These are phyloP conservation scores for Echiichthys vipera DNA, from an alignment of 2,797 vertebrate species.

Conservation along the genomic window DNA sequence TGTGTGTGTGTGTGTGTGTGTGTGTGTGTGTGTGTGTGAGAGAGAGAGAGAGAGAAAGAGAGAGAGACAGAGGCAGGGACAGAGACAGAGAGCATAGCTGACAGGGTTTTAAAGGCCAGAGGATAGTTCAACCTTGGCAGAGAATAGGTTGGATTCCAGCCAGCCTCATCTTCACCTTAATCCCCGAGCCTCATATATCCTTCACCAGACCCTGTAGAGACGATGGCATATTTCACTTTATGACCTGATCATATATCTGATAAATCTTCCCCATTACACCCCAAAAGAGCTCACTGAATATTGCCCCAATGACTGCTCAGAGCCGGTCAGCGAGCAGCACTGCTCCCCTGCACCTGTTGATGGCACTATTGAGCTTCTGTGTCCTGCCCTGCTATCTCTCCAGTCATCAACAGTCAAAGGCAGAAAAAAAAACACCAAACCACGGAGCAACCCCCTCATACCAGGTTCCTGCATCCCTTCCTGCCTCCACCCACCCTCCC, in stretches of 20 bases:
- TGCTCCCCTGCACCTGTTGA: conserved; percentile 61
- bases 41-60: background rate
- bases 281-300: conserved; percentile 54
- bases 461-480: conserved; percentile 41
- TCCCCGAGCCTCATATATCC: conserved; percentile 66
- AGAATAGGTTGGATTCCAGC: conserved; percentile 70
- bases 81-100: conserved; percentile 39
- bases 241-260: conserved; percentile 72
- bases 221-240: conserved; percentile 72
- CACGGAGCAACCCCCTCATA: conserved; percentile 39
- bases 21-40: background rate
- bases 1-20: conserved; percentile 4
- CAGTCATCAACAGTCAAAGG: conserved; percentile 54
- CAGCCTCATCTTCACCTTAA: conserved; percentile 72
- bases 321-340: conserved; percentile 14
- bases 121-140: conserved; percentile 75
- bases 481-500: conserved; percentile 42
- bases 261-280: conserved; percentile 69
- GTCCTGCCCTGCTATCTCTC: conserved; percentile 39
- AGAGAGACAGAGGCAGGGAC: background rate
- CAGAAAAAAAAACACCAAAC: conserved; percentile 30
- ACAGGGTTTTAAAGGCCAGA: conserved; percentile 71
- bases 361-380: conserved; percentile 75
- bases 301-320: conserved; percentile 9
- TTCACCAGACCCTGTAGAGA: conserved; percentile 58